Percentiles rank a stretch among this genome's conserved stretches.
These are phyloP conservation scores for Hipposideros larvatus DNA, from an alignment of 2,797 vertebrate species.

Conservation along the genomic window DNA sequence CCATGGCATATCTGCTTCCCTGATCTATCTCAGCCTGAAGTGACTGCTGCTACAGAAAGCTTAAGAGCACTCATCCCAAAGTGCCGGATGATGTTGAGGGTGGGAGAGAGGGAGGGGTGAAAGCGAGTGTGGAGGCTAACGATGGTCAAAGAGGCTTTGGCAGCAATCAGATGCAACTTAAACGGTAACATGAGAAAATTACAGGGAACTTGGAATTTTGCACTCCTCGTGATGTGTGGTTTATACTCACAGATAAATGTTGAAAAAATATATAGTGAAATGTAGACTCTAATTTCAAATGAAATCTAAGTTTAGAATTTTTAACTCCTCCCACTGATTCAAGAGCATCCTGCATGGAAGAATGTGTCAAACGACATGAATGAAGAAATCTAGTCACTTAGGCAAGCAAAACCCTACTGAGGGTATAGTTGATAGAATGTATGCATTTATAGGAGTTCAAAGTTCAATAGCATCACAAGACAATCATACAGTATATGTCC, in stretches of 20 bases:
- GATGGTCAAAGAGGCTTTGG: background rate
- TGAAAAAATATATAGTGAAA: background rate
- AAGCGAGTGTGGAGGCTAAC: background rate
- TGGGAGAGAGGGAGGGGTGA: background rate
- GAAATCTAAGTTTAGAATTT: constrained; percentile 33
- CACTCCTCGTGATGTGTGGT: background rate
- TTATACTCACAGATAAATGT: background rate
- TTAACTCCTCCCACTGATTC: background rate
- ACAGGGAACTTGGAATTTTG: background rate
- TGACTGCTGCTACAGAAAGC: background rate
- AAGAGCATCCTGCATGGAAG: background rate
- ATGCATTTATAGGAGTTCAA: background rate
- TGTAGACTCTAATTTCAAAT: constrained; percentile 12
- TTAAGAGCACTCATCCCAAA: background rate
- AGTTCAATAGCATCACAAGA: background rate
- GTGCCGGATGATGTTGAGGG: background rate
- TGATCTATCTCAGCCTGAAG: background rate
- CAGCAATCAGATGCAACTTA: background rate
- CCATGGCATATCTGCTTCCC: background rate
- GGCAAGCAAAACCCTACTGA: background rate
- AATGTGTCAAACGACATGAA: background rate
- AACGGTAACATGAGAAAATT: background rate
- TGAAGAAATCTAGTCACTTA: background rate
- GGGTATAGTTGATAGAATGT: background rate
- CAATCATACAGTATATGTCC: background rate